phyloP scores from a whole-genome alignment of 2,113 vertebrate species.

The Podarcis muralis region DNA sequence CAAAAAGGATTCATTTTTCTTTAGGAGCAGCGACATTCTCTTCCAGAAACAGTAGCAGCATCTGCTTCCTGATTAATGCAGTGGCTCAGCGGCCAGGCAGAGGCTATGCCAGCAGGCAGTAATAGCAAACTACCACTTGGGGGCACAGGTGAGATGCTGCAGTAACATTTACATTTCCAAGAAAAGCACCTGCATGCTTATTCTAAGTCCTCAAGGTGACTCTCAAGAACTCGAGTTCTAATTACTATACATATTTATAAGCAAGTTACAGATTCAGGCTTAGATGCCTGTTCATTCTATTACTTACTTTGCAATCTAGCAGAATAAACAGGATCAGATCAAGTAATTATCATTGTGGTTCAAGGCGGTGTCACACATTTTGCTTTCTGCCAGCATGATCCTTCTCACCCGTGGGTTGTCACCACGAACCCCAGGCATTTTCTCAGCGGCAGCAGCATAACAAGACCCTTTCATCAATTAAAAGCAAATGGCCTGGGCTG shows the following conservation, averaged over 20 bases:
- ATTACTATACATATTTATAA: constrained; percentile 45
- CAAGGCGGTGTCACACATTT: too few species aligned
- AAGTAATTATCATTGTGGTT: constrained; percentile 12
- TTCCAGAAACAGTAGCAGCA: neutral
- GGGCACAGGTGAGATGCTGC: constrained; percentile 44
- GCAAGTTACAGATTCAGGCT: constrained; percentile 44
- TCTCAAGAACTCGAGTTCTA: constrained; percentile 43
- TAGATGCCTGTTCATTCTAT: constrained; percentile 50
- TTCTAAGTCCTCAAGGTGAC: constrained; percentile 62
- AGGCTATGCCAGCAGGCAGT: neutral
- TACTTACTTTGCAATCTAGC: neutral
- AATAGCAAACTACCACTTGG: constrained; percentile 47
- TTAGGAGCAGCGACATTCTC: constrained; percentile 4
- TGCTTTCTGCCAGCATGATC: too few species aligned
- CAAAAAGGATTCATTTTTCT: neutral
- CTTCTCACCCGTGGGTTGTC: too few species aligned
- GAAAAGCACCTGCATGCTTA: neutral
- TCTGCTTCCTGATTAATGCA: neutral
- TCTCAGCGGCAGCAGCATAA: too few species aligned
- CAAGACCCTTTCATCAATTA: too few species aligned
- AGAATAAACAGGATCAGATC: constrained; percentile 52
- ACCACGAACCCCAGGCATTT: too few species aligned
- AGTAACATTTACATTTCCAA: constrained; percentile 1
- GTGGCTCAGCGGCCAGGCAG: neutral
- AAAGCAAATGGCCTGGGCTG: too few species aligned